Base-by-base conservation (phyloP, 2,797 vertebrate species). In the Macroramphosus scolopax region DNA sequence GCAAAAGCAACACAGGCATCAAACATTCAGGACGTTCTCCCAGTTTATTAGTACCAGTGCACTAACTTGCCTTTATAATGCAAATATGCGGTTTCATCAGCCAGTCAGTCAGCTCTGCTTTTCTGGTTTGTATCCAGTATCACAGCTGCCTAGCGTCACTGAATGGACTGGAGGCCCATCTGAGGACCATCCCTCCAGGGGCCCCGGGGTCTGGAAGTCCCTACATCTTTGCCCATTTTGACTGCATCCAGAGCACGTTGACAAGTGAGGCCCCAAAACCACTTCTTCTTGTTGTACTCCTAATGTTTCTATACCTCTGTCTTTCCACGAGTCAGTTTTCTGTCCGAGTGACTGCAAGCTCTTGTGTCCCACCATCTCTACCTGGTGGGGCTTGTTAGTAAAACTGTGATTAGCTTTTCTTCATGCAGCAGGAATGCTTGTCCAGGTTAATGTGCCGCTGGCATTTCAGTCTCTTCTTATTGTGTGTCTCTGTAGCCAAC, bases 101-200 rank as follows among this genome's bases (percentile, higher is more conserved):
- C 49, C 25, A 22, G 28, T 11, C 28, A 39, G 22, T 58, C 34
- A 24, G 40, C 34, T 51, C 28, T 22, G 14, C 32, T 14, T 63
- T 24, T 56, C 1, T 58, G 26, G 29, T 78, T 43, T 70, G 26
- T 25, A 16, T 68, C 30, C 84, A 98, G 96, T 93, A 94, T 77
- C 92, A 95, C 85, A 92, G 95, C 84, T 96, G 94, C 72, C 80
- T 99, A 87, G 95, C 95, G 0, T 96, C 96, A 9, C 90, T 98
- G 1, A 99, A 99, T 0, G 95, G 96, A 41, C 89, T 99, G 1
- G 95, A 97, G 78, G 95, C 96, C 41, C 96, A 99, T 65, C 87
- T 99, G 72, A 83, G 93, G 55, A 82, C 65, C 31, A 34, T 80
- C 20, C 22, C 75, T 26, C 67, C 77, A 0, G 82, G 37, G 18